Percentiles rank a stretch among this genome's conserved stretches.
Evolutionary conservation across 2,888 invertebrate species (phyloP).

Genomic region (Gandaritis pyraliata): DNA sequence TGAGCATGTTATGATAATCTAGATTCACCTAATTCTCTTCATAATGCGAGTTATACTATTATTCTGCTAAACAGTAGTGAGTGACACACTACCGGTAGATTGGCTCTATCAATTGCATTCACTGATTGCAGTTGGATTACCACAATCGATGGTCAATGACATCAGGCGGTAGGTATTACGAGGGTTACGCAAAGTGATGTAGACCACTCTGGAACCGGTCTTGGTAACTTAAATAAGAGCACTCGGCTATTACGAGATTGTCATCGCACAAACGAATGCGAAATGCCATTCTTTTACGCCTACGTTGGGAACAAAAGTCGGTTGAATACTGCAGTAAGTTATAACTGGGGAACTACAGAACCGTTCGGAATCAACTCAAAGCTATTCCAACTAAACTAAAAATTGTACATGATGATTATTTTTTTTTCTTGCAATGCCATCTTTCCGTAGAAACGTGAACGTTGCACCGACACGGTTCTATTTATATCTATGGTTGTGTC

Average conservation of each 20-base stretch:
- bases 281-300: conserved; percentile 37
- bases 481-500: conserved; percentile 14
- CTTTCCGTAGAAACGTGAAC: neutral
- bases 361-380: neutral
- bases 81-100: conserved; percentile 5
- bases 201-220: conserved; percentile 49
- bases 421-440: too few relatives aligned
- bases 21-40: too few relatives aligned
- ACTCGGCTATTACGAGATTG: conserved; percentile 32
- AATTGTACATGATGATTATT: too few relatives aligned
- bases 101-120: conserved; percentile 21
- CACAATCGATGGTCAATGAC: conserved; percentile 42
- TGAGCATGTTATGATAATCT: too few relatives aligned
- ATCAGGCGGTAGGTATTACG: conserved; percentile 49
- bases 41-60: too few relatives aligned
- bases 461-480: conserved; percentile 10
- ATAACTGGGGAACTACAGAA: too few relatives aligned
- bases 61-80: neutral
- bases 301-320: conserved; percentile 12
- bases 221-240: conserved; percentile 41
- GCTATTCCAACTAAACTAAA: neutral
- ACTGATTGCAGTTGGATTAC: conserved; percentile 28
- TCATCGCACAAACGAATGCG: conserved; percentile 45
- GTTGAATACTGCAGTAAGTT: conserved; percentile 1
- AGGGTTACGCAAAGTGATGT: conserved; percentile 52